Percentiles rank a stretch among this genome's conserved stretches.
phyloP scores from a whole-genome alignment of 2,888 invertebrate species.

The Phyto melanocephala region DNA sequence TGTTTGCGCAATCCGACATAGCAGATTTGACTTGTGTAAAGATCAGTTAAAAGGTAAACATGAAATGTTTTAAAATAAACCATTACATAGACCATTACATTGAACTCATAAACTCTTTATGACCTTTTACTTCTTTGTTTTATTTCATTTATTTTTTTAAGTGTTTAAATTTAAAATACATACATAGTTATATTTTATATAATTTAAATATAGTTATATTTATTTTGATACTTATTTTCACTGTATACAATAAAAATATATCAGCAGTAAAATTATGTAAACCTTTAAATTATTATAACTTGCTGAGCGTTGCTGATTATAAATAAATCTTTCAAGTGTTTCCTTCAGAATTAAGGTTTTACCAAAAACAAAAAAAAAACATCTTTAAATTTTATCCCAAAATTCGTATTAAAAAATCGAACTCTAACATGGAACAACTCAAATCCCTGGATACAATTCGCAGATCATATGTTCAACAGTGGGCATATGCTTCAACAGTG shows the following conservation, averaged over 20 bases:
- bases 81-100: background rate
- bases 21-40: background rate
- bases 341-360: no score
- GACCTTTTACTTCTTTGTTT: no score
- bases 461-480: no score
- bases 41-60: background rate
- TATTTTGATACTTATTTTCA: slow-evolving; percentile 32
- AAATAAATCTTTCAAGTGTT: no score
- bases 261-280: background rate
- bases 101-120: background rate
- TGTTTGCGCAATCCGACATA: background rate
- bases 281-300: background rate
- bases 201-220: background rate
- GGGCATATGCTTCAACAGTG: no score
- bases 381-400: no score
- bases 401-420: no score
- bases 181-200: no score
- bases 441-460: no score
- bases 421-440: no score
- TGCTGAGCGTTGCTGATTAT: no score
- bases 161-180: background rate
- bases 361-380: no score
- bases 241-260: background rate
- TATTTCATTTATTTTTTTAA: background rate
- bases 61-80: slow-evolving; percentile 4